Conservation (phyloP, 2,113 vertebrate species). For the Prochilodus magdalenae region DNA sequence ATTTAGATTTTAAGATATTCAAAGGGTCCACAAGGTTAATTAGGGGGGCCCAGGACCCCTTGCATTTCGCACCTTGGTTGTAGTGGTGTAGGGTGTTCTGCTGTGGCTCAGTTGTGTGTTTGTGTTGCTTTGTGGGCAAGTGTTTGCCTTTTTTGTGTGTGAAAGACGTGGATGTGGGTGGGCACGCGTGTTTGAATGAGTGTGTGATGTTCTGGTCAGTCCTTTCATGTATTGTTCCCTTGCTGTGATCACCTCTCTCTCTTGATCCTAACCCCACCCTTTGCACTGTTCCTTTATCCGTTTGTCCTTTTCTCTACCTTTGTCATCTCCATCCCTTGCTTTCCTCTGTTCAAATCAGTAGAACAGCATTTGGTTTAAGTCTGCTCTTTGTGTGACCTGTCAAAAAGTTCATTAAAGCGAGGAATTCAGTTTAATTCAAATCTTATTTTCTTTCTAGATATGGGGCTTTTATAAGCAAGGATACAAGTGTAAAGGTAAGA, state of each 20-base stretch:
- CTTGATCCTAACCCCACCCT: constrained; percentile 64
- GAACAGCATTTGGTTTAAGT: not conserved
- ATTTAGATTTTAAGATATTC: too few relatives aligned
- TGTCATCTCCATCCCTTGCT: constrained; percentile 7
- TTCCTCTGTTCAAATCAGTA: constrained; percentile 13
- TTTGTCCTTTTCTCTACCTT: not conserved
- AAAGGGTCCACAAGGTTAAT: too few relatives aligned
- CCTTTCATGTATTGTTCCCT: constrained; percentile 79
- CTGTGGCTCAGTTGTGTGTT: constrained; percentile 9
- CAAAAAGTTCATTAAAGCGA: not conserved
- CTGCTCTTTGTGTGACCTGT: not conserved
- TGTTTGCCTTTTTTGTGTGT: not conserved
- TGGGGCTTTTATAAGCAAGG: constrained; percentile 92
- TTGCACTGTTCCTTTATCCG: constrained; percentile 33
- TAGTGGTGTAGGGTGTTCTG: too few relatives aligned
- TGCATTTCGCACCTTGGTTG: too few relatives aligned
- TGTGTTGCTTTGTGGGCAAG: constrained; percentile 10
- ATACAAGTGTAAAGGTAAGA: constrained; percentile 90
- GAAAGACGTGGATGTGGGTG: not conserved
- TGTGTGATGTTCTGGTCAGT: constrained; percentile 40
- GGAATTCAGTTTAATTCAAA: not conserved
- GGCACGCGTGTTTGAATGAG: constrained; percentile 30
- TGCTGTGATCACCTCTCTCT: constrained; percentile 53
- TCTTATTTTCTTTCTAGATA: constrained; percentile 72
- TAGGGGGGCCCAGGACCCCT: too few relatives aligned